Conservation (phyloP, 2,797 vertebrate genomes). For the Naso thynnoides region DNA sequence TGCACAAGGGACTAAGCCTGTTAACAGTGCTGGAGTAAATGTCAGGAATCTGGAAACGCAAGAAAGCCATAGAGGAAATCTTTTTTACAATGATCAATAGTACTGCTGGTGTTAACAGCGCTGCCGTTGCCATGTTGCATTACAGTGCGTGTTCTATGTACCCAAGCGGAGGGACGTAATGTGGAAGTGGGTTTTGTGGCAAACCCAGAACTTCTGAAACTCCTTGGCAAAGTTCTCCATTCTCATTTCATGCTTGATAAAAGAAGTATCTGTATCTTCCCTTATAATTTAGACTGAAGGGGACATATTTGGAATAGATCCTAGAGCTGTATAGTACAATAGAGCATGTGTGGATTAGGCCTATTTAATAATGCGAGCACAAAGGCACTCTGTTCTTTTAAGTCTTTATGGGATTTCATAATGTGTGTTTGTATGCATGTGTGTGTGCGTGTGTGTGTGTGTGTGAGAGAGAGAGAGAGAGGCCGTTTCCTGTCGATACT, state of each 20-base stretch:
- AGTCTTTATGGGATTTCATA: slow-evolving; percentile 79
- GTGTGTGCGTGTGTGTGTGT: slow-evolving; percentile 20
- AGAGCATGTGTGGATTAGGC: slow-evolving; percentile 78
- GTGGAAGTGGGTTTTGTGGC: slow-evolving; percentile 6
- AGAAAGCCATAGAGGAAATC: too few species aligned
- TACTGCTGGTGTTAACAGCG: background rate
- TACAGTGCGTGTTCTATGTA: background rate
- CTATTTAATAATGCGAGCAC: slow-evolving; percentile 79
- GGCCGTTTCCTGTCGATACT: slow-evolving; percentile 84
- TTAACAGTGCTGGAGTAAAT: too few species aligned
- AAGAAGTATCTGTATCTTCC: slow-evolving; percentile 65
- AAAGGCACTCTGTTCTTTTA: slow-evolving; percentile 80
- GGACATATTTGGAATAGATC: slow-evolving; percentile 72
- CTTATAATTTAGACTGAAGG: slow-evolving; percentile 47
- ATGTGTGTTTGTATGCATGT: slow-evolving; percentile 55
- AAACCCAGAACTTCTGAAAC: slow-evolving; percentile 31
- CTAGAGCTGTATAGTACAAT: slow-evolving; percentile 67
- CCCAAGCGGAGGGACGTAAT: background rate
- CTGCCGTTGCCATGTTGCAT: background rate
- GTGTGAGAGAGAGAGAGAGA: slow-evolving; percentile 55
- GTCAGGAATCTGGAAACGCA: too few species aligned
- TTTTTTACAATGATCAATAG: background rate
- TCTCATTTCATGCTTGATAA: slow-evolving; percentile 31
- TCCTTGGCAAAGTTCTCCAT: slow-evolving; percentile 14
- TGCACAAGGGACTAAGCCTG: too few species aligned